Percentiles rank a stretch among this genome's conserved stretches.
Conservation (phyloP, 2,113 vertebrate genomes). For the Murina feae region DNA sequence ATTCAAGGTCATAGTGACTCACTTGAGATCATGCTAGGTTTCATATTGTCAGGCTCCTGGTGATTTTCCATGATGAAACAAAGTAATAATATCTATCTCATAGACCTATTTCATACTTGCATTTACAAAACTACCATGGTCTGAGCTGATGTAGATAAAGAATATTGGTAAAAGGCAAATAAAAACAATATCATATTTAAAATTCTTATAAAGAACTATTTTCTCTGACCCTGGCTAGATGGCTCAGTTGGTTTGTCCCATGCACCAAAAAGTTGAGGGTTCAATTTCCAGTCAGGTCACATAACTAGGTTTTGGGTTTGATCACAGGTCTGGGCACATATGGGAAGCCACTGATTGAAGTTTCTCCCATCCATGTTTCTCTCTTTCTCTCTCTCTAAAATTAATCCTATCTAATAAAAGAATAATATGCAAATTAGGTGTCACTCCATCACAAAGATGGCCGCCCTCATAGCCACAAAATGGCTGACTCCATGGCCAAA, state of each 20-base stretch:
- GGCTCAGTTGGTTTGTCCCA: background rate
- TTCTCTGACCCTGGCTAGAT: background rate
- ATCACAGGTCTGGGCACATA: background rate
- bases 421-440: too few species aligned
- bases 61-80: background rate
- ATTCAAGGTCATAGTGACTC: background rate
- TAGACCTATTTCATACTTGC: background rate
- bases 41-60: background rate
- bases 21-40: background rate
- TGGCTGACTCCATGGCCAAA: too few species aligned
- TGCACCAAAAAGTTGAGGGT: background rate
- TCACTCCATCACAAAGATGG: too few species aligned
- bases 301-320: background rate
- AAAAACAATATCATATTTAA: background rate
- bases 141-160: background rate
- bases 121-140: background rate
- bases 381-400: too few species aligned
- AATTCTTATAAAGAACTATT: background rate
- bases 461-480: too few species aligned
- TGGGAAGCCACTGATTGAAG: background rate
- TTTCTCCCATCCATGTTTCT: background rate
- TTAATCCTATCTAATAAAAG: too few species aligned
- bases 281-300: background rate
- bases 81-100: background rate
- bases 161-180: background rate